A percentile compares a stretch with the other conserved stretches of the same genome.
Conservation (phyloP, 2,797 vertebrate species). For the Antennarius maculatus region DNA sequence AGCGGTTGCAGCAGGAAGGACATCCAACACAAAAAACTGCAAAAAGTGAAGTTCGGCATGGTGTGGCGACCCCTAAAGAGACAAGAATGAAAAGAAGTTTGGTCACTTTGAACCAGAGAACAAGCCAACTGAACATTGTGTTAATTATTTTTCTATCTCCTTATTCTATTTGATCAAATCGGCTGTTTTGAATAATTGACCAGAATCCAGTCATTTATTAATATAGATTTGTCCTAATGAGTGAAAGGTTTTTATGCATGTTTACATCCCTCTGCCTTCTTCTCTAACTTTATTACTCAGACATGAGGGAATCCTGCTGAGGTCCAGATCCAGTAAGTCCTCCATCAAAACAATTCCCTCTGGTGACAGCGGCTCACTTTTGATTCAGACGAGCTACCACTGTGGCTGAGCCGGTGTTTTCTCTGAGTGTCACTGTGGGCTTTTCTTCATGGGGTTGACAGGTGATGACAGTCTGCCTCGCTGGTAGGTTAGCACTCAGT, state of each 20-base stretch:
- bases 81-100: no score
- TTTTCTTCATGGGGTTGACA: slow-evolving; percentile 28
- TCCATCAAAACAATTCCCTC: slow-evolving; percentile 12
- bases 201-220: no score
- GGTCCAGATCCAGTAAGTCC: slow-evolving; percentile 14
- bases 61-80: no score
- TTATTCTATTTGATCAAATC: no score
- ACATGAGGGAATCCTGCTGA: slow-evolving; percentile 25
- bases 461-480: slow-evolving; percentile 32
- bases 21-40: no score
- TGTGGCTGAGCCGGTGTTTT: neutral
- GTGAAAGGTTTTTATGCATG: neutral
- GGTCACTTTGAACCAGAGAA: no score
- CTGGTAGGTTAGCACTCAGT: slow-evolving; percentile 28
- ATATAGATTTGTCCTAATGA: neutral
- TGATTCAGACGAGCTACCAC: slow-evolving; percentile 26
- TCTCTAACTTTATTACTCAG: neutral
- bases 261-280: neutral
- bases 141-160: no score
- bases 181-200: no score
- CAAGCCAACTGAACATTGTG: no score
- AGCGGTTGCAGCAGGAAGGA: no score
- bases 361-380: slow-evolving; percentile 14
- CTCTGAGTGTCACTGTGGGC: slow-evolving; percentile 29
- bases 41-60: no score